These are phyloP conservation scores for Patiria pectinifera DNA, from an alignment of 53 echinoderm and acorn worm species.

Conservation along the genomic window DNA sequence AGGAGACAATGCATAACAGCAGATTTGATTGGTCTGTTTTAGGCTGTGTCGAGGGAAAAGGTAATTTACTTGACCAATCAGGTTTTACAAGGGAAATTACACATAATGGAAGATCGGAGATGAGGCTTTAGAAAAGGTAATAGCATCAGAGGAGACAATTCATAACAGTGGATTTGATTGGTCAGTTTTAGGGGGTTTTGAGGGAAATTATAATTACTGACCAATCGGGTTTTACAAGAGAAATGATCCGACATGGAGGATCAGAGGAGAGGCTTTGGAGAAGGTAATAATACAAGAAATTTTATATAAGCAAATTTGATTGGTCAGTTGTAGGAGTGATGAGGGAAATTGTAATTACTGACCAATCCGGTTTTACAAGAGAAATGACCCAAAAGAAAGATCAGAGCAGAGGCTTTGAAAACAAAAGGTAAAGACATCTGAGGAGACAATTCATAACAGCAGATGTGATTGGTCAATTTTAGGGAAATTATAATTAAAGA, in stretches of 20 bases:
- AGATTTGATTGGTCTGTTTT: constrained; percentile 7
- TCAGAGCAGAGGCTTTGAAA: neutral
- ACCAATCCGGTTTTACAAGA: too few relatives aligned
- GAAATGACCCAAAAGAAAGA: neutral
- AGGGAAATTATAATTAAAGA: neutral
- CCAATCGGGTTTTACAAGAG: neutral
- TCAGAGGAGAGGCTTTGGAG: neutral
- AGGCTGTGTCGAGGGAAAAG: neutral
- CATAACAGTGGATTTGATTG: neutral
- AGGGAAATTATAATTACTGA: too few relatives aligned
- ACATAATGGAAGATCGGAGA: too few relatives aligned
- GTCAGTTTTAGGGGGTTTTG: neutral
- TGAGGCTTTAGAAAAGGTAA: too few relatives aligned
- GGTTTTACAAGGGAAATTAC: neutral
- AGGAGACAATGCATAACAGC: neutral
- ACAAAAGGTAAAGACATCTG: too few relatives aligned
- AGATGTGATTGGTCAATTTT: neutral
- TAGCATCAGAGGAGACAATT: too few relatives aligned
- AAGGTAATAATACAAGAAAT: constrained; percentile 64
- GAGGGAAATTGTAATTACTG: too few relatives aligned
- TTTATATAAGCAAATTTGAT: too few relatives aligned
- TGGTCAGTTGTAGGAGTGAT: too few relatives aligned
- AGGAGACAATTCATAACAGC: neutral
- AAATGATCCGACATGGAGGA: neutral
- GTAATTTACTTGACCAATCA: neutral